Evolutionary conservation across 2,888 invertebrate genomes (phyloP).

Genomic region (Tipula helvola): DNA sequence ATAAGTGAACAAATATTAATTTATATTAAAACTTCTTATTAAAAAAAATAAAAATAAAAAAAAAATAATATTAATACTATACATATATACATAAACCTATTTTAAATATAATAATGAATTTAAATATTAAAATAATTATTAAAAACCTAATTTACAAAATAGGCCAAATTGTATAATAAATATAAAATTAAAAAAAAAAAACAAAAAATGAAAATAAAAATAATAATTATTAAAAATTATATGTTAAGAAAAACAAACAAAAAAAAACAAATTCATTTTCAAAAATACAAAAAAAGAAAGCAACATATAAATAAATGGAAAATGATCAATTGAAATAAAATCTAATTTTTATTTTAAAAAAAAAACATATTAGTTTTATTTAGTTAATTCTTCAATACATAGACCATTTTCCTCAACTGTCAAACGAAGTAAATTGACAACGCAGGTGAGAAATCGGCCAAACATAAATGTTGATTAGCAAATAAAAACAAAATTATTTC

Average conservation of each 20-base stretch:
- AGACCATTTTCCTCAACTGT: no score
- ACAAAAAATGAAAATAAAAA: not conserved
- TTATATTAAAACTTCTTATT: not conserved
- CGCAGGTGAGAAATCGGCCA: no score
- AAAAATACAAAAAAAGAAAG: not conserved
- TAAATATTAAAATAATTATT: not conserved
- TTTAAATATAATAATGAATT: not conserved
- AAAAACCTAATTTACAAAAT: not conserved
- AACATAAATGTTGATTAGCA: no score
- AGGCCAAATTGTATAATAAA: not conserved
- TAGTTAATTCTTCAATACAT: no score
- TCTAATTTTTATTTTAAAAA: not conserved
- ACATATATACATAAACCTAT: not conserved
- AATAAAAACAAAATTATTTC: no score
- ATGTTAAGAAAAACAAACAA: not conserved
- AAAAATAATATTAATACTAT: not conserved
- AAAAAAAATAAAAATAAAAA: not conserved
- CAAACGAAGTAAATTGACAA: no score
- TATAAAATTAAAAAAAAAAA: not conserved
- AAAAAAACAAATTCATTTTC: not conserved
- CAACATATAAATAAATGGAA: not conserved
- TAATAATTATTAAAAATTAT: not conserved
- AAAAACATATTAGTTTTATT: not conserved
- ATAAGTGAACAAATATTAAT: not conserved
- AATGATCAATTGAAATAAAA: slow-evolving; percentile 4